Conservation (phyloP, 2,113 vertebrate genomes). For the Sphaerodactylus townsendi region DNA sequence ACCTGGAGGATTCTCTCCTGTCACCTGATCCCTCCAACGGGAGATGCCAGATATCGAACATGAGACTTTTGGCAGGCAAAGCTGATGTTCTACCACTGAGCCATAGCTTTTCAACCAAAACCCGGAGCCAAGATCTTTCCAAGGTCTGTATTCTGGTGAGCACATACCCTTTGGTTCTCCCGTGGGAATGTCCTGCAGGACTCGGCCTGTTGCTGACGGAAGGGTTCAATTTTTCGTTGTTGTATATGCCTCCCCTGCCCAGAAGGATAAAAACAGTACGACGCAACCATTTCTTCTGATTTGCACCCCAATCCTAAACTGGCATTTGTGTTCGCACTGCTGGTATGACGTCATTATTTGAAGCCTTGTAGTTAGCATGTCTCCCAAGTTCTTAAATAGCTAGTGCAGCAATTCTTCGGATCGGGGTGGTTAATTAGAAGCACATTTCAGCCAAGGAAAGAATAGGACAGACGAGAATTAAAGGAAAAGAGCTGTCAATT, state of each 20-base stretch:
- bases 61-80: no score
- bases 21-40: no score
- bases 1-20: no score
- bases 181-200: background rate
- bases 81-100: no score
- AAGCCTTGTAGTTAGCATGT: constrained; percentile 3
- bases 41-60: no score
- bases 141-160: background rate
- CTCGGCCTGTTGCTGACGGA: no score
- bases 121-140: background rate
- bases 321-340: background rate
- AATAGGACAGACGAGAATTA: constrained; percentile 57
- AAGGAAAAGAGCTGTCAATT: constrained; percentile 69
- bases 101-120: no score
- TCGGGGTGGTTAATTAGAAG: constrained; percentile 69
- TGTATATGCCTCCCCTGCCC: no score
- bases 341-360: background rate
- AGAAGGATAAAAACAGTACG: no score
- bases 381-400: constrained; percentile 53
- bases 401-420: constrained; percentile 65
- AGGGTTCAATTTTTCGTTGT: no score
- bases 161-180: background rate
- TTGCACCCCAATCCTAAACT: background rate
- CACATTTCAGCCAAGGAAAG: constrained; percentile 74
- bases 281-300: background rate